Percentiles rank a stretch among this genome's conserved stretches.
These are phyloP conservation scores for Salminus brasiliensis DNA, from an alignment of 2,113 vertebrate genomes.

Conservation along the genomic window DNA sequence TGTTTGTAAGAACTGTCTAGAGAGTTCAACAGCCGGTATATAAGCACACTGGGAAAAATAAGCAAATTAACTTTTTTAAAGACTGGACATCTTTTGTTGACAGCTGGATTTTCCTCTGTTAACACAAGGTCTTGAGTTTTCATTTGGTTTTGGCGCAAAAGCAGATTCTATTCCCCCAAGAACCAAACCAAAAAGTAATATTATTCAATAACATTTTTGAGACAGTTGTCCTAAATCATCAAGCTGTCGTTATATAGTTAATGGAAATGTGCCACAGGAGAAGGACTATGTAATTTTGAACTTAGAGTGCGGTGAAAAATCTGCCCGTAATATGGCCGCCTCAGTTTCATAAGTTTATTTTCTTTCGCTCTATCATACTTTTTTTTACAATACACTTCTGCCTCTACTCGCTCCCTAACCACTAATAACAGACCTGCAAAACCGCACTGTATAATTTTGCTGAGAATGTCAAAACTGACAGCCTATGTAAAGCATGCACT, in stretches of 20 bases:
- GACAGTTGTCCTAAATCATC: conserved; percentile 32
- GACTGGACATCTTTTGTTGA: conserved; percentile 25
- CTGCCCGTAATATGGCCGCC: conserved; percentile 38
- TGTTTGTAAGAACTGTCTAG: neutral
- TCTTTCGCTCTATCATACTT: conserved; percentile 35
- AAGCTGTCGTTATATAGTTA: conserved; percentile 46
- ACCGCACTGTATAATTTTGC: conserved; percentile 57
- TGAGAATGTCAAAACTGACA: conserved; percentile 61
- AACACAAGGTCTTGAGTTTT: conserved; percentile 43
- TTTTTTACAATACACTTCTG: conserved; percentile 56
- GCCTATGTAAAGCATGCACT: conserved; percentile 17
- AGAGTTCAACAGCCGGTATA: neutral
- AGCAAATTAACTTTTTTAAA: neutral
- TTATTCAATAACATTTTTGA: conserved; percentile 40
- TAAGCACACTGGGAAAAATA: conserved; percentile 2
- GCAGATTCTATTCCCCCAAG: conserved; percentile 21
- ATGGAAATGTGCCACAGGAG: conserved; percentile 46
- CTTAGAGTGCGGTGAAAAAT: conserved; percentile 37
- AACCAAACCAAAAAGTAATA: conserved; percentile 23
- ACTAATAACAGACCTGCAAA: conserved; percentile 61
- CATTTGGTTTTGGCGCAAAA: conserved; percentile 34
- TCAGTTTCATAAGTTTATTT: conserved; percentile 52
- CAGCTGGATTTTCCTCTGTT: conserved; percentile 32
- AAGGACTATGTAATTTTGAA: conserved; percentile 42
- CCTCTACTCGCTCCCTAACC: conserved; percentile 58